Base-by-base conservation (phyloP, 2,113 vertebrate genomes). In the Calyptomena viridis region DNA sequence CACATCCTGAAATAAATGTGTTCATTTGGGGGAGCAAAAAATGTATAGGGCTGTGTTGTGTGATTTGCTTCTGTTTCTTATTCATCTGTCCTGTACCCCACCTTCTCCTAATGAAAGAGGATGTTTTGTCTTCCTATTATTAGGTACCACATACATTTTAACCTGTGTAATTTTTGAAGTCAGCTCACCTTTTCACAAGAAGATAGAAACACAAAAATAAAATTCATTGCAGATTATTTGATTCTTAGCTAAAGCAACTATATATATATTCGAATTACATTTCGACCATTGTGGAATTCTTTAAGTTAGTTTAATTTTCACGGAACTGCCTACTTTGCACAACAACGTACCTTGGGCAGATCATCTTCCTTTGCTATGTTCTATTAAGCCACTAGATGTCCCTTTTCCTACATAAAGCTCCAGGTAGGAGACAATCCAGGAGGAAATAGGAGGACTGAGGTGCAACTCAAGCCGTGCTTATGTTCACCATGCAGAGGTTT, bases 351-450 rank as follows among this genome's bases (percentile, higher is more conserved):
- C 16, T 60, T 80, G 50, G 52, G 75, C 21, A 19, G 4, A 31
- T 33, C 24, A 35, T 50, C 30, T 63, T 42, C 19, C 13, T 89
- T 90, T 72, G 89, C 80, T 56, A 8, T 76, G 40, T 72, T 67
- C 31, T 23, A 2, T 17, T 4, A 58, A 76, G 74, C 89, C 95
- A 85, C 95, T 91, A 97, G 96, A 92, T 95, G 96, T 91, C 95
- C 89, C 44, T 91, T 73, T 40, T 89, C 87, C 95, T 60, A 20
- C n/a, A 13, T 13, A 82, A 82, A 92, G 28, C 62, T 79, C 52
- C 84, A 66, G 62, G n/a, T 8, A 23, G 0, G 39, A 24, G 42
- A 20, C 14, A 67, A 42, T 18, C 30, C 75, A 17, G 3, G 44
- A 44, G 30, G 12, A 56, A 71, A 30, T 52, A 44, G 64, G 0